Evolutionary conservation across 2,888 invertebrate genomes (phyloP).

Genomic region (Anthophora plumipes): DNA sequence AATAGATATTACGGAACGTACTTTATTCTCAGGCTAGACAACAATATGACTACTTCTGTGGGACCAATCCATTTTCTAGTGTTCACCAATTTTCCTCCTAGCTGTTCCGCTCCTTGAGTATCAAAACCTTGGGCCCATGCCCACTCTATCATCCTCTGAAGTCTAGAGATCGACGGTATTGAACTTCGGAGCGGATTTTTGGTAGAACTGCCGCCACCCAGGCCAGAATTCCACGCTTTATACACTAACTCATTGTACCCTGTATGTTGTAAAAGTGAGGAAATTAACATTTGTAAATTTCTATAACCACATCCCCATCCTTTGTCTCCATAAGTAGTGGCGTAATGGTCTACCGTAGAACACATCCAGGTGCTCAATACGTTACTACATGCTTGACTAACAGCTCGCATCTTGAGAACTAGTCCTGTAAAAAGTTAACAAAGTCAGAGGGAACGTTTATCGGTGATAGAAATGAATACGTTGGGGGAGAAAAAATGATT

Average conservation of each 20-base stretch:
- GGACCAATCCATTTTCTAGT: conserved; percentile 97
- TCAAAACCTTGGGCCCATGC: conserved; percentile 94
- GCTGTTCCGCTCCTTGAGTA: conserved; percentile 92
- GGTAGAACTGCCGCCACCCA: conserved; percentile 79
- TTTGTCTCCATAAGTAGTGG: conserved; percentile 94
- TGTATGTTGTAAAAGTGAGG: conserved; percentile 90
- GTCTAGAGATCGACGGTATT: conserved; percentile 93
- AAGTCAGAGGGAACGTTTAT: background rate
- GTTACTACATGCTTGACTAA: conserved; percentile 85
- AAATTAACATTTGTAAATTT: conserved; percentile 96
- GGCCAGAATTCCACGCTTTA: conserved; percentile 83
- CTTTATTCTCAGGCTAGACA: conserved; percentile 93
- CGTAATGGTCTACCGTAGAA: conserved; percentile 93
- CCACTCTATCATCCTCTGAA: conserved; percentile 93
- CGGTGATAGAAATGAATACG: background rate
- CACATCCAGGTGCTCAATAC: conserved; percentile 91
- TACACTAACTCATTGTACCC: conserved; percentile 88
- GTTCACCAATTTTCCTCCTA: conserved; percentile 92
- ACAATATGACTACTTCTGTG: conserved; percentile 94
- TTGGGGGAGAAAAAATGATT: conserved; percentile 56
- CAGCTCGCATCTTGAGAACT: conserved; percentile 85
- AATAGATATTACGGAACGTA: conserved; percentile 75
- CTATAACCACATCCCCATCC: conserved; percentile 98
- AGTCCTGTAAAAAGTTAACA: conserved; percentile 75
- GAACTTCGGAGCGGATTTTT: conserved; percentile 87